Evolutionary conservation across 2,888 invertebrate genomes (phyloP), one percentile per base, ranked within the genome.

Genomic region (Drosophila antonietae): DNA sequence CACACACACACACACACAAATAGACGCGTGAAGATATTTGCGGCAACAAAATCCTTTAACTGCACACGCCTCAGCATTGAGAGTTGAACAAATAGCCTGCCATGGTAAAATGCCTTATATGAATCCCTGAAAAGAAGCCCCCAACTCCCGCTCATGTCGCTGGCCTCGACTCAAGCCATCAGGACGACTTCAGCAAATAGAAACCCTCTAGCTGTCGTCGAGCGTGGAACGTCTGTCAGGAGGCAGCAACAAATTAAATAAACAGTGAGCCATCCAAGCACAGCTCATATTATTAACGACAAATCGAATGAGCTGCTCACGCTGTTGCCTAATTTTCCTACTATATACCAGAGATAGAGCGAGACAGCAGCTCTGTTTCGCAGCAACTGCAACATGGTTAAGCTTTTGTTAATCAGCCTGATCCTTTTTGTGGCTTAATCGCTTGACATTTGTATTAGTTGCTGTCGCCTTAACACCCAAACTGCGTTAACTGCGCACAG

Each of bases 361-460:
- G 5, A 43, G 18, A 18, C n/a, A n/a, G n/a, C n/a, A n/a, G n/a
- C n/a, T n/a, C n/a, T 23, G 53, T 39, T 39, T 41, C 9, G 18
- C 8, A 33, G 52, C 44, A 71, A 43, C 44, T 62, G 62, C 73
- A 76, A 51, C 47, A 49, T 59, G 56, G 44, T 65, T 84, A 89
- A 88, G 88, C 83, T 86, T 75, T 79, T 88, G 84, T 90, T 90
- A 91, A 90, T 90, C 90, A 90, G 83, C 59, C 73, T 90, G 90
- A 91, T 90, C 86, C 91, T 77, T 84, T 85, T 80, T 80, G 82
- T 81, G 85, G 81, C 79, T 88, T 91, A 90, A 90, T 90, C 90
- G 90, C 77, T 78, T 90, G 84, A 88, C 90, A 86, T 90, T 90
- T 85, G 89, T 90, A 79, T 90, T 88, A 86, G 86, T 80, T 81